Conservation (phyloP, 2,888 invertebrate genomes). For the Cyclophora punctaria region DNA sequence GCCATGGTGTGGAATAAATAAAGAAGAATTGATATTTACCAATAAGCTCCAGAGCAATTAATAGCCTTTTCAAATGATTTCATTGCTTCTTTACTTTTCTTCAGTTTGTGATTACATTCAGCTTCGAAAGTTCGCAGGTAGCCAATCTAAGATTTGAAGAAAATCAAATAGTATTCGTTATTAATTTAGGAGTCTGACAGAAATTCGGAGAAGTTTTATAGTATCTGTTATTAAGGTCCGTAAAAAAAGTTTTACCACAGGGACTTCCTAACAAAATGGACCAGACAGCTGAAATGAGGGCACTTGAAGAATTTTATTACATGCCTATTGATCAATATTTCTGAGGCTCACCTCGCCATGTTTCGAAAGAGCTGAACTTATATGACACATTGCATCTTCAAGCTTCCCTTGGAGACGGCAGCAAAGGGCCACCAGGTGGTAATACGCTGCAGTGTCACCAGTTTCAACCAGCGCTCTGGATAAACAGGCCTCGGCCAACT, state of each 20-base stretch:
- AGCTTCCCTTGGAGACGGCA: conserved; percentile 46
- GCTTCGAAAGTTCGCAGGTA: conserved; percentile 51
- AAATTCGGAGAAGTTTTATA: no score
- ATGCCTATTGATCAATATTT: not conserved
- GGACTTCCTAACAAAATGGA: no score
- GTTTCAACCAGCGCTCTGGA: conserved; percentile 35
- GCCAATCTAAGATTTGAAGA: conserved; percentile 29
- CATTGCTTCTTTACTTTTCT: conserved; percentile 28
- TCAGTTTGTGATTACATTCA: conserved; percentile 46
- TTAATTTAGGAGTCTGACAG: no score
- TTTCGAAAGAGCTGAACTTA: conserved; percentile 35
- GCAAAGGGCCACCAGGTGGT: conserved; percentile 49
- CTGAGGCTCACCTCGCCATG: conserved; percentile 45
- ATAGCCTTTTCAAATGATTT: conserved; percentile 40
- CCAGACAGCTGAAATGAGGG: no score
- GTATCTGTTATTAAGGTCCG: no score
- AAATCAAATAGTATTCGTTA: no score
- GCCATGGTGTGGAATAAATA: no score
- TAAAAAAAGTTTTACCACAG: no score
- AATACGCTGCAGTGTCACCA: conserved; percentile 45
- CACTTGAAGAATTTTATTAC: not conserved
- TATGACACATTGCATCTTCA: conserved; percentile 46
- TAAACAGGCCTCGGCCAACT: conserved; percentile 58
- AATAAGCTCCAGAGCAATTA: conserved; percentile 30
- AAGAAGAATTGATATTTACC: conserved; percentile 21